A percentile compares a stretch with the other conserved stretches of the same genome.
These are phyloP conservation scores for Aspidiotus destructor DNA, from an alignment of 2,888 invertebrate genomes.

Conservation along the genomic window DNA sequence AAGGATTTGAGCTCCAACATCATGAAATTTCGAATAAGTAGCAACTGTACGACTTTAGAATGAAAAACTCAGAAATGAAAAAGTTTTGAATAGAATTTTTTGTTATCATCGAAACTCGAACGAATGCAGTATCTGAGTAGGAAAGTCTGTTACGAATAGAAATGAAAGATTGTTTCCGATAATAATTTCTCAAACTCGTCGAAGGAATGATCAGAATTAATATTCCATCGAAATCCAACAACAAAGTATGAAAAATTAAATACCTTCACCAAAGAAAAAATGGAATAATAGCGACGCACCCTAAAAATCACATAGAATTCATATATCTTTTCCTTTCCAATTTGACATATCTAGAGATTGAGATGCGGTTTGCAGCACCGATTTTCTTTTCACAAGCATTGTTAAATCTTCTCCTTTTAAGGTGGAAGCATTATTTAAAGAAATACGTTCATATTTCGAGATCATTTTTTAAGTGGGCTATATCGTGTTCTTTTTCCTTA, in stretches of 20 bases:
- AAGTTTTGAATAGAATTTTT: no score
- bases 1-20: no score
- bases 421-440: background rate
- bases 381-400: background rate
- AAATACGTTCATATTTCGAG: background rate
- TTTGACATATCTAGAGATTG: background rate
- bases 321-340: background rate
- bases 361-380: background rate
- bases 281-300: background rate
- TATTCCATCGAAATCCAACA: background rate
- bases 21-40: no score
- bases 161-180: no score
- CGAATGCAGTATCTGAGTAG: no score
- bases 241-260: background rate
- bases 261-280: background rate
- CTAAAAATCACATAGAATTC: background rate
- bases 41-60: no score
- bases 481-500: background rate
- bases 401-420: background rate
- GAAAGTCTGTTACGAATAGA: no score
- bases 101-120: no score
- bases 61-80: no score
- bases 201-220: background rate
- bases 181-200: no score
- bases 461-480: background rate